A percentile compares a stretch with the other conserved stretches of the same genome.
Evolutionary conservation across 2,113 vertebrate species (phyloP).

Genomic region (Tachuris rubrigastra): DNA sequence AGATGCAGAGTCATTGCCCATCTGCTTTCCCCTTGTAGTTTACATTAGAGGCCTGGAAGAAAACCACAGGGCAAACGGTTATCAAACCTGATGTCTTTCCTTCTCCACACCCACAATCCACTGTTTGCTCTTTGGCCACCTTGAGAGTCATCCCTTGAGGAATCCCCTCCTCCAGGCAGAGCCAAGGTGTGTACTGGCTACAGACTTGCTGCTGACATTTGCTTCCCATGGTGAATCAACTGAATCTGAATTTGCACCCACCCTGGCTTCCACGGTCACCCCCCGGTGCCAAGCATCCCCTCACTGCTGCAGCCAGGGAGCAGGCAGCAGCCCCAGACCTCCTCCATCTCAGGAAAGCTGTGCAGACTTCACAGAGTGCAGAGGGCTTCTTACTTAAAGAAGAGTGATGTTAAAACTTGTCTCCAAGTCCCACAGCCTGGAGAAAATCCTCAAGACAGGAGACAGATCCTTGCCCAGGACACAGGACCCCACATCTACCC

Average conservation of each 20-base stretch:
- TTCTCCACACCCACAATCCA: neutral
- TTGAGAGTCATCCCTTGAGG: neutral
- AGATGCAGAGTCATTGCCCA: neutral
- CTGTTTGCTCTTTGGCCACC: neutral
- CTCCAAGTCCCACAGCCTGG: neutral
- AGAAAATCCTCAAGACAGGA: neutral
- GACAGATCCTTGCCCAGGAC: neutral
- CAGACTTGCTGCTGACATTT: accelerated
- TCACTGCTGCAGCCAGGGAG: neutral
- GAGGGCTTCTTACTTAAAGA: neutral
- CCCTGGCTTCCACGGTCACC: neutral
- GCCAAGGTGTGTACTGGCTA: accelerated
- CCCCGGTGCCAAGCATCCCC: accelerated
- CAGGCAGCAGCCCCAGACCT: accelerated
- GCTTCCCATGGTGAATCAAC: neutral
- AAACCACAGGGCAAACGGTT: neutral
- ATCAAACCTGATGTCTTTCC: neutral
- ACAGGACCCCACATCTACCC: neutral
- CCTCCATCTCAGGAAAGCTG: neutral
- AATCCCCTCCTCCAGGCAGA: neutral
- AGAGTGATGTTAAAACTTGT: neutral
- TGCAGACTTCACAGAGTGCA: neutral
- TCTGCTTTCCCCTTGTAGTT: neutral
- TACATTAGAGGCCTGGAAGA: neutral
- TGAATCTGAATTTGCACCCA: accelerated